Percentiles rank a stretch among this genome's conserved stretches.
Conservation (phyloP, 2,888 invertebrate genomes). For the Netelia virgata region DNA sequence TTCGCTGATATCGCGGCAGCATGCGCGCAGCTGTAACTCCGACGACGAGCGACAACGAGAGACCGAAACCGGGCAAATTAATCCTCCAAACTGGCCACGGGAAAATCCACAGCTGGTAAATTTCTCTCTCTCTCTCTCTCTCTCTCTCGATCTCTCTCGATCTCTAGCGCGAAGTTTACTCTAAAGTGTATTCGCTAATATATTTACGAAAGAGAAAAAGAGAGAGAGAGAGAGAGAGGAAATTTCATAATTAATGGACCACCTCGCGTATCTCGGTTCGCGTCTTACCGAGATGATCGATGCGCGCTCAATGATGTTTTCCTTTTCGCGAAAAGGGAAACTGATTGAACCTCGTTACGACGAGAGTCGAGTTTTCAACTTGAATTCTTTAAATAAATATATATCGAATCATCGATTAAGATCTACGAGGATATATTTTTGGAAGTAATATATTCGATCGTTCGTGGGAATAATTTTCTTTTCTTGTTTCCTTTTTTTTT, state of each 20-base stretch:
- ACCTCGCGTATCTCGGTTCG: conserved; percentile 9
- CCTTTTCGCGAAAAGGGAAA: too few relatives aligned
- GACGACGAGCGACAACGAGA: conserved; percentile 35
- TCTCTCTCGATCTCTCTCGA: background rate
- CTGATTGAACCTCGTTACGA: too few relatives aligned
- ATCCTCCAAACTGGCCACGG: conserved; percentile 37
- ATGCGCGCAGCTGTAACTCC: conserved; percentile 43
- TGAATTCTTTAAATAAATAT: too few relatives aligned
- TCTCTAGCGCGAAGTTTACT: too few relatives aligned
- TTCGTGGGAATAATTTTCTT: too few relatives aligned
- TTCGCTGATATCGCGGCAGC: conserved; percentile 39
- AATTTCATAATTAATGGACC: conserved; percentile 3
- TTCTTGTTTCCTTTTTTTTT: background rate
- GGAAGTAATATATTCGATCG: too few relatives aligned
- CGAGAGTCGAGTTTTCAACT: too few relatives aligned
- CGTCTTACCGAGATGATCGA: conserved; percentile 8
- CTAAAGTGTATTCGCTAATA: background rate
- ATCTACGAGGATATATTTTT: too few relatives aligned
- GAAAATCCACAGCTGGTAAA: conserved; percentile 43
- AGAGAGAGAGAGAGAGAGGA: background rate
- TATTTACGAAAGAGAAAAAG: background rate
- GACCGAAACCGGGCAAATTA: conserved; percentile 33
- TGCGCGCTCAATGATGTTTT: background rate
- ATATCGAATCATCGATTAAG: too few relatives aligned
- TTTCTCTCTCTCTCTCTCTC: background rate